Conservation (phyloP, 2,113 vertebrate species). For the Chloropsis cyanopogon region DNA sequence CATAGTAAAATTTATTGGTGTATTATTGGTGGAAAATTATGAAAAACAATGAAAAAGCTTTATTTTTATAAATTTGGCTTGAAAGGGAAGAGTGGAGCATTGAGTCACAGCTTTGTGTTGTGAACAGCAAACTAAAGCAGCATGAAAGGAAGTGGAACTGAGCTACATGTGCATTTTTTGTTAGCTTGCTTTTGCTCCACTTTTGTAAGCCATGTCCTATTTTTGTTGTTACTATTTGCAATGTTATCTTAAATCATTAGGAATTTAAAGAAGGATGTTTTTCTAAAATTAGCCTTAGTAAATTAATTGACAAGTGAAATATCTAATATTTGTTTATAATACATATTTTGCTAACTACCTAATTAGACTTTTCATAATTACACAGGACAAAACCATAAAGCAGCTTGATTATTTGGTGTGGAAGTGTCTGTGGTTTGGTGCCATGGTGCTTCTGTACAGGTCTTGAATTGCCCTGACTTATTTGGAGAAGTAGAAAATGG, state of each 20-base stretch:
- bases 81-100: background rate
- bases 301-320: background rate
- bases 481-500: background rate
- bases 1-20: background rate
- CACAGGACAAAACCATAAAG: background rate
- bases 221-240: background rate
- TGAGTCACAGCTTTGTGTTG: background rate
- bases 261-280: background rate
- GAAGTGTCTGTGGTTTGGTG: background rate
- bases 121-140: background rate
- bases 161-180: background rate
- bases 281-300: background rate
- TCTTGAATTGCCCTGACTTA: background rate
- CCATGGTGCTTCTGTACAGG: background rate
- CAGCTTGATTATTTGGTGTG: background rate
- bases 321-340: background rate
- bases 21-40: background rate
- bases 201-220: background rate
- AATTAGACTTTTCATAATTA: background rate
- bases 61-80: background rate
- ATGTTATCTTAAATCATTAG: background rate
- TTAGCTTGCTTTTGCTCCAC: background rate
- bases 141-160: background rate
- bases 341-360: background rate
- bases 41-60: background rate